Evolutionary conservation across 2,113 vertebrate genomes (phyloP).

Genomic region (Panthera leo): DNA sequence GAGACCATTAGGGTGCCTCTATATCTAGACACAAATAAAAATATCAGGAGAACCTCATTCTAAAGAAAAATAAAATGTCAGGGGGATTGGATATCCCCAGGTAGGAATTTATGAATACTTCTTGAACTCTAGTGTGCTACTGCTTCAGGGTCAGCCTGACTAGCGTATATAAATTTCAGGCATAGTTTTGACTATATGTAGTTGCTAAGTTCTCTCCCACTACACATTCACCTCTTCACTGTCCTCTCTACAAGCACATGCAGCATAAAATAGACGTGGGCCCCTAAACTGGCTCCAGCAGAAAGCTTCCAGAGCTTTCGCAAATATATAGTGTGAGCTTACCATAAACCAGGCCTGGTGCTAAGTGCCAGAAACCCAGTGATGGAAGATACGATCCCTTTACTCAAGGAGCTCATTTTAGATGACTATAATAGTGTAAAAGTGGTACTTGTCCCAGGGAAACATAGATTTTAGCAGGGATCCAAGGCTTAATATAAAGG

Average conservation of each 20-base stretch:
- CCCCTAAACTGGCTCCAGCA: background rate
- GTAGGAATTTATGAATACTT: background rate
- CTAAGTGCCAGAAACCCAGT: background rate
- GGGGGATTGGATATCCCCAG: background rate
- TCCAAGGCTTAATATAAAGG: background rate
- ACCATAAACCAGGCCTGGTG: background rate
- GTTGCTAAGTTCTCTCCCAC: background rate
- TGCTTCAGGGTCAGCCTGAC: background rate
- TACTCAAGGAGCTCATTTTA: background rate
- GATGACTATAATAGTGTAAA: background rate
- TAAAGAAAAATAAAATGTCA: slow-evolving; percentile 24
- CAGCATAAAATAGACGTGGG: background rate
- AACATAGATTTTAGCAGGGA: slow-evolving; percentile 5
- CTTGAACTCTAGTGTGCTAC: background rate
- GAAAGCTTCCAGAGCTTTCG: background rate
- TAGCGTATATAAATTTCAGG: background rate
- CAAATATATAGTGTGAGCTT: background rate
- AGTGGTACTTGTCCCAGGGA: background rate
- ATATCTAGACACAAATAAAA: background rate
- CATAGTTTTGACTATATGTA: background rate
- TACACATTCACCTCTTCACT: background rate
- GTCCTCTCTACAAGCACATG: background rate
- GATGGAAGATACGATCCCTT: background rate
- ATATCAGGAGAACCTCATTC: background rate
- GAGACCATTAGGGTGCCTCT: background rate